These are phyloP conservation scores for Numenius arquata DNA, from an alignment of 2,113 vertebrate species.

Conservation along the genomic window DNA sequence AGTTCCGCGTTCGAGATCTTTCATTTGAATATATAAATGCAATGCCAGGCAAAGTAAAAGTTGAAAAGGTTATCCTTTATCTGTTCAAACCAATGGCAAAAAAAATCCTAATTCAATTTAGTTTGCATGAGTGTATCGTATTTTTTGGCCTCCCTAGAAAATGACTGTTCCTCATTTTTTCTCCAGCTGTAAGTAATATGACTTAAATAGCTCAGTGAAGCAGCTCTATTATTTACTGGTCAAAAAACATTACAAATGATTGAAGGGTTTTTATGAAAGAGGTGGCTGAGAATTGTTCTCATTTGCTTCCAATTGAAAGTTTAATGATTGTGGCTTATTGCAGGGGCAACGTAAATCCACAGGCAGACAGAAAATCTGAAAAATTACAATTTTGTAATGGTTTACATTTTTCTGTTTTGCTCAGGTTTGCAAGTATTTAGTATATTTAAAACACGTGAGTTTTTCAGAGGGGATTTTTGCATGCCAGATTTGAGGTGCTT, in stretches of 20 bases:
- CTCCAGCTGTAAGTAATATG: conserved; percentile 69
- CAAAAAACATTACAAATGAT: conserved; percentile 64
- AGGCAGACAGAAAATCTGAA: neutral
- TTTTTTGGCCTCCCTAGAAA: conserved; percentile 37
- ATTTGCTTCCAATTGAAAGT: conserved; percentile 61
- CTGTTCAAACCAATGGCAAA: conserved; percentile 21
- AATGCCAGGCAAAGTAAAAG: neutral
- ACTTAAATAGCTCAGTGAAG: conserved; percentile 64
- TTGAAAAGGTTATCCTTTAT: conserved; percentile 57
- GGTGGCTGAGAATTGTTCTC: conserved; percentile 59
- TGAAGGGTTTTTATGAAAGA: conserved; percentile 60
- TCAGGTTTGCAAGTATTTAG: neutral
- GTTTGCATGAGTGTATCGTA: neutral
- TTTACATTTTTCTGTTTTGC: neutral
- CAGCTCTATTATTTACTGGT: conserved; percentile 60
- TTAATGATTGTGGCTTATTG: conserved; percentile 49
- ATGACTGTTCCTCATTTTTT: conserved; percentile 58
- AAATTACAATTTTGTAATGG: neutral
- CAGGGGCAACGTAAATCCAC: neutral
- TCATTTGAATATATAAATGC: conserved; percentile 15
- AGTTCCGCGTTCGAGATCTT: neutral
- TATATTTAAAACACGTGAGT: neutral
- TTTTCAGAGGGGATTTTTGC: neutral
- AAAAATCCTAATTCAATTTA: conserved; percentile 34
- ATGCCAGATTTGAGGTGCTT: neutral